Conservation (phyloP, 2,113 vertebrate species). For the Morone saxatilis region DNA sequence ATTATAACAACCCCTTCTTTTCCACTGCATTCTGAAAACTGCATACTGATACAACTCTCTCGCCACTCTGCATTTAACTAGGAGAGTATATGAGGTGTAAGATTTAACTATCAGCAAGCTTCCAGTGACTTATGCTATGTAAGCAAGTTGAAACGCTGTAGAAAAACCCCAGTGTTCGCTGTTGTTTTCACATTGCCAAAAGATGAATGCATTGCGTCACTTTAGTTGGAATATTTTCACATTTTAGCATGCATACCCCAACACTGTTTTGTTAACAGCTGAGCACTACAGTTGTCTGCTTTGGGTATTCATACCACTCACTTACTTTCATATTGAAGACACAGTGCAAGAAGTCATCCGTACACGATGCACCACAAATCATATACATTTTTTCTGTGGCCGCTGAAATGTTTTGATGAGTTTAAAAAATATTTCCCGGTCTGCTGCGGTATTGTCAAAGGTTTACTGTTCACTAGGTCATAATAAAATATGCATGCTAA, state of each 20-base stretch:
- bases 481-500: neutral
- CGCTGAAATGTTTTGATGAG: conserved; percentile 21
- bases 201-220: conserved; percentile 1
- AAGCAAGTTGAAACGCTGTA: conserved; percentile 55
- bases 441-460: conserved; percentile 8
- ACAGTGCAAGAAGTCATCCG: conserved; percentile 24
- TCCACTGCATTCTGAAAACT: conserved; percentile 37
- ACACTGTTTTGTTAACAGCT: conserved; percentile 4
- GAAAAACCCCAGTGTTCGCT: conserved; percentile 34
- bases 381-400: neutral
- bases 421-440: neutral
- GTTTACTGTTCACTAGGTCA: conserved; percentile 15
- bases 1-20: conserved; percentile 37
- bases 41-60: conserved; percentile 52
- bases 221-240: conserved; percentile 2
- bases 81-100: conserved; percentile 64
- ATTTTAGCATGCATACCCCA: conserved; percentile 1
- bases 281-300: conserved; percentile 9
- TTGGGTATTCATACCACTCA: conserved; percentile 25
- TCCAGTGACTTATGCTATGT: conserved; percentile 60
- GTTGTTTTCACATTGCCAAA: conserved; percentile 4
- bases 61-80: conserved; percentile 59
- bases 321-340: conserved; percentile 35
- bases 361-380: conserved; percentile 30
- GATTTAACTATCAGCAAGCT: conserved; percentile 56